phyloP scores from a whole-genome alignment of 2,797 vertebrate genomes.

The Zonotrichia albicollis region DNA sequence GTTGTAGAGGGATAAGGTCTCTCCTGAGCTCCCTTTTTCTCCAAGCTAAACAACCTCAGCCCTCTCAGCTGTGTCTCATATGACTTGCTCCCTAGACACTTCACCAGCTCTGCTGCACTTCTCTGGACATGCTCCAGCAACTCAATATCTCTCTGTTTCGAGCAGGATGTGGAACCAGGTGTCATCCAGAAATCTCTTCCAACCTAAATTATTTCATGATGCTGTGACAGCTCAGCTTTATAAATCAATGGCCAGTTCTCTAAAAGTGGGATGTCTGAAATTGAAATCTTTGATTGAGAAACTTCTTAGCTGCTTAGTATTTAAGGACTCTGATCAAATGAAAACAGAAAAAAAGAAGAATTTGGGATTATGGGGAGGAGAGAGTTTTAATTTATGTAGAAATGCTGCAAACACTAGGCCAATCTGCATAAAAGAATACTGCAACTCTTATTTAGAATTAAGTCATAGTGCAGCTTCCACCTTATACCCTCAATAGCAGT shows the following conservation, averaged over 20 bases:
- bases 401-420: neutral
- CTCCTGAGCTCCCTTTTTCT: neutral
- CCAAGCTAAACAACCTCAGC: neutral
- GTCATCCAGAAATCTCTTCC: neutral
- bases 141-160: neutral
- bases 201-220: neutral
- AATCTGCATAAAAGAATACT: neutral
- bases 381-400: neutral
- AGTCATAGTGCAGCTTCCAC: neutral
- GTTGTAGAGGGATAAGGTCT: no score
- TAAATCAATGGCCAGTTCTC: neutral
- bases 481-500: neutral
- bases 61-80: neutral
- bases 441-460: neutral
- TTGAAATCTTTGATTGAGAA: neutral
- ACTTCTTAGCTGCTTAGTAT: neutral
- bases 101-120: neutral
- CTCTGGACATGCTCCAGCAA: neutral
- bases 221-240: neutral
- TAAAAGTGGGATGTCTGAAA: neutral
- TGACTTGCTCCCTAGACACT: neutral
- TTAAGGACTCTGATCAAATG: neutral
- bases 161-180: neutral
- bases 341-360: neutral
- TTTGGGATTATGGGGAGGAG: neutral